A percentile compares a stretch with the other conserved stretches of the same genome.
phyloP scores from a whole-genome alignment of 2,113 vertebrate species.

The Siniperca knerii region DNA sequence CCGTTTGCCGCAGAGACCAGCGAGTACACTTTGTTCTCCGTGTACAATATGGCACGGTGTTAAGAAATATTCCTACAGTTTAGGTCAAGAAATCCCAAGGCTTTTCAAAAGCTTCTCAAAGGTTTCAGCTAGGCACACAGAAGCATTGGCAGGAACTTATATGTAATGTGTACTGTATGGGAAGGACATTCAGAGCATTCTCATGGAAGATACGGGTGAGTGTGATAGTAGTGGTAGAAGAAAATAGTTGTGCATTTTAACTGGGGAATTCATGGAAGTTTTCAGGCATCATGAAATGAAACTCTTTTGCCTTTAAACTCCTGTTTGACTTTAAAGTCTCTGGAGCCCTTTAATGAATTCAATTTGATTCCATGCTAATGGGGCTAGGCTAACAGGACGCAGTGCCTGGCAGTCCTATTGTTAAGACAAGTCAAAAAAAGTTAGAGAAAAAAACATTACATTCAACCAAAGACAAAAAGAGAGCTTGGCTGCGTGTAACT shows the following conservation, averaged over 20 bases:
- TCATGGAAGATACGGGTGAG: not conserved
- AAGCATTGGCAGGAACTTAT: not conserved
- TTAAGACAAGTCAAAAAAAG: no score
- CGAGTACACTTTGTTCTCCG: slow-evolving; percentile 54
- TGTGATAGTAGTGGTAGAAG: not conserved
- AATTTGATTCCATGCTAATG: no score
- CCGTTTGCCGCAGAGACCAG: slow-evolving; percentile 14
- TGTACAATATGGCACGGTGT: slow-evolving; percentile 22
- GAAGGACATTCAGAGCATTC: not conserved
- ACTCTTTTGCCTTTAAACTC: no score
- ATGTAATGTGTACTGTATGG: not conserved
- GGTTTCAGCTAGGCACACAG: not conserved
- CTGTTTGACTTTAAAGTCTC: no score
- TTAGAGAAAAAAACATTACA: not conserved
- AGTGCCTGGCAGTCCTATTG: no score
- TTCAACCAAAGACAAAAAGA: no score
- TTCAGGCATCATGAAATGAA: not conserved
- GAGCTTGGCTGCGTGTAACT: no score
- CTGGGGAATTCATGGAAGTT: not conserved
- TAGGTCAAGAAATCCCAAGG: slow-evolving; percentile 33
- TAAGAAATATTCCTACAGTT: slow-evolving; percentile 32
- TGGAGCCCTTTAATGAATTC: no score
- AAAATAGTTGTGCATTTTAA: not conserved
- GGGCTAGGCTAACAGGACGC: no score
- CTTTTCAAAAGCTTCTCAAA: slow-evolving; percentile 17